Evolutionary conservation across 2,888 invertebrate species (phyloP).

Genomic region (Phalera bucephala): DNA sequence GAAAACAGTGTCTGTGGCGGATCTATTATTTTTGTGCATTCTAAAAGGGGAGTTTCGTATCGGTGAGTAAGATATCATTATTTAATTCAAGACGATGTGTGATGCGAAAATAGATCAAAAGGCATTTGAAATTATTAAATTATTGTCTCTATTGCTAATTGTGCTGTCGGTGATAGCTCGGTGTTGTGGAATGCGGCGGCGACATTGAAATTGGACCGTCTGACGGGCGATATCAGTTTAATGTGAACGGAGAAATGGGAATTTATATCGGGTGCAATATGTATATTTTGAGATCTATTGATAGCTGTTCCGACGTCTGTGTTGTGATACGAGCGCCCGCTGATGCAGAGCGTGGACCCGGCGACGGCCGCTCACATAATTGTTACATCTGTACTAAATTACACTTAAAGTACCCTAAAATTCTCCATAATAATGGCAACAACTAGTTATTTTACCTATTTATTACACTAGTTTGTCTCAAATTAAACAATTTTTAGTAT

Average conservation of each 20-base stretch:
- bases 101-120: constrained; percentile 56
- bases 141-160: constrained; percentile 38
- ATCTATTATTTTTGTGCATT: constrained; percentile 5
- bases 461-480: too few relatives aligned
- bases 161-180: constrained; percentile 21
- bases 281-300: constrained; percentile 26
- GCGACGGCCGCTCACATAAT: neutral
- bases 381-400: too few relatives aligned
- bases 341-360: constrained; percentile 13
- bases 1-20: constrained; percentile 37
- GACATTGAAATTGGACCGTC: constrained; percentile 11
- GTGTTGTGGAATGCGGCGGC: constrained; percentile 18
- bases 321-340: constrained; percentile 26
- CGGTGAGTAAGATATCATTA: constrained; percentile 38
- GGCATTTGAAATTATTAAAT: constrained; percentile 43
- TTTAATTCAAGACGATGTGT: constrained; percentile 25
- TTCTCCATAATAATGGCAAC: too few relatives aligned
- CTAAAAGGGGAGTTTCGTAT: constrained; percentile 7
- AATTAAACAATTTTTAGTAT: too few relatives aligned
- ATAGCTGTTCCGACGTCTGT: constrained; percentile 21
- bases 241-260: constrained; percentile 17
- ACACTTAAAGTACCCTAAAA: too few relatives aligned
- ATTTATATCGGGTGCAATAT: constrained; percentile 16
- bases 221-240: constrained; percentile 11
- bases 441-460: too few relatives aligned